A percentile compares a stretch with the other conserved stretches of the same genome.
These are phyloP conservation scores for Tetragonula clypearis DNA, from an alignment of 1,140 invertebrate genomes.

Conservation along the genomic window DNA sequence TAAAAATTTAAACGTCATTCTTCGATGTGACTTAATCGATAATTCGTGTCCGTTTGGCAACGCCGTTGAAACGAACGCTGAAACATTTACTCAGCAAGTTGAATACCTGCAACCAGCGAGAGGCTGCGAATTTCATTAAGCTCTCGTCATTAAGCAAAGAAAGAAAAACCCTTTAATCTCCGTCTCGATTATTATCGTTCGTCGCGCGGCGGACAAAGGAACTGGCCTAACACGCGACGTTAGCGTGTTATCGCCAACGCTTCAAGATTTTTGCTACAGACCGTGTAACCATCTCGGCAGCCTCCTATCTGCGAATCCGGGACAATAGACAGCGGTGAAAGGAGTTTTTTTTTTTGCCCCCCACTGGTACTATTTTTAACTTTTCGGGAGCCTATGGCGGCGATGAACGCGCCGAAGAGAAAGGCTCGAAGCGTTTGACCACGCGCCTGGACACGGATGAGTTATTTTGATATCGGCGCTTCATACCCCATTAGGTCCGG, in stretches of 20 bases:
- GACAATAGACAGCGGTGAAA: slow-evolving; percentile 61
- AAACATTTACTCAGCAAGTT: not conserved
- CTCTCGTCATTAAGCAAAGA: not conserved
- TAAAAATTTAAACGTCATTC: slow-evolving; percentile 57
- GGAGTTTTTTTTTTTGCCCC: slow-evolving; percentile 54
- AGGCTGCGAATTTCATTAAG: too few relatives aligned
- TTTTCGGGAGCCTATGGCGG: slow-evolving; percentile 25
- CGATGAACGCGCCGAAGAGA: slow-evolving; percentile 43
- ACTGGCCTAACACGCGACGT: not conserved
- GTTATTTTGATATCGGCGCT: slow-evolving; percentile 79
- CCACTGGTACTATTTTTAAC: slow-evolving; percentile 59
- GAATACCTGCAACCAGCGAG: not conserved
- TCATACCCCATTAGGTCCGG: slow-evolving; percentile 78
- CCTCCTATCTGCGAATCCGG: slow-evolving; percentile 45
- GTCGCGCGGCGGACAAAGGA: not conserved
- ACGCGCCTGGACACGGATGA: slow-evolving; percentile 68
- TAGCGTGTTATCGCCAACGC: slow-evolving; percentile 13
- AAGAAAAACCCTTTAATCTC: not conserved
- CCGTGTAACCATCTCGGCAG: not conserved
- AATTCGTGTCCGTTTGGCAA: slow-evolving; percentile 37
- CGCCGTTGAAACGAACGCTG: slow-evolving; percentile 40
- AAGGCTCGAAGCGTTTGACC: slow-evolving; percentile 55
- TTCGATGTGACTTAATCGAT: slow-evolving; percentile 55
- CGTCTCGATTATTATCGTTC: not conserved
- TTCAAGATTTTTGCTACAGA: slow-evolving; percentile 53